A percentile compares a stretch with the other conserved stretches of the same genome.
These are phyloP conservation scores for Cephus nigrinus DNA, from an alignment of 2,888 invertebrate species.

Conservation along the genomic window DNA sequence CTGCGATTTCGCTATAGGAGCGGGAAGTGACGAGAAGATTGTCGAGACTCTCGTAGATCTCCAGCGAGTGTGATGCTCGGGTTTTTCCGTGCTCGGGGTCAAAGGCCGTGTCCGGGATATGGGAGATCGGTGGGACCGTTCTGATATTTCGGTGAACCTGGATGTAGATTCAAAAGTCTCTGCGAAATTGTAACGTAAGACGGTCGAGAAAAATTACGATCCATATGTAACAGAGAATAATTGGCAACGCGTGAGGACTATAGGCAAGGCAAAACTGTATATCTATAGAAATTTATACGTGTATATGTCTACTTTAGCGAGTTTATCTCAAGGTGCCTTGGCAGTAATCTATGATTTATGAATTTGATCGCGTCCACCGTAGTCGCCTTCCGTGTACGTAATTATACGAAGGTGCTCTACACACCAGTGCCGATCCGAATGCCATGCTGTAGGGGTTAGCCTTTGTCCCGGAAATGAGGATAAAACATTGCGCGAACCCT, in stretches of 20 bases:
- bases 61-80: conserved; percentile 22
- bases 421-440: not conserved
- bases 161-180: not conserved
- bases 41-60: conserved; percentile 3
- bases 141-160: conserved; percentile 13
- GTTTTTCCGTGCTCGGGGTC: conserved; percentile 20
- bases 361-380: not conserved
- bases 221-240: not conserved
- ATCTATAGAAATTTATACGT: not conserved
- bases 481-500: not conserved
- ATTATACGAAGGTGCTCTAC: not conserved
- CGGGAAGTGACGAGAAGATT: conserved; percentile 14
- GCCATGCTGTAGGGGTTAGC: not conserved
- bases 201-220: not conserved
- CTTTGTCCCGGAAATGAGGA: conserved; percentile 8
- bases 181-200: not conserved
- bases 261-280: not conserved
- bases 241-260: not conserved
- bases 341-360: not conserved
- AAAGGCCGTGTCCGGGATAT: conserved; percentile 22
- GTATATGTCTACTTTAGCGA: not conserved
- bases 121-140: conserved; percentile 16
- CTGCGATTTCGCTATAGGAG: conserved; percentile 10
- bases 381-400: not conserved
- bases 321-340: not conserved